A percentile compares a stretch with the other conserved stretches of the same genome.
Evolutionary conservation across 2,888 invertebrate genomes (phyloP).

Genomic region (Rhamnusium bicolor): DNA sequence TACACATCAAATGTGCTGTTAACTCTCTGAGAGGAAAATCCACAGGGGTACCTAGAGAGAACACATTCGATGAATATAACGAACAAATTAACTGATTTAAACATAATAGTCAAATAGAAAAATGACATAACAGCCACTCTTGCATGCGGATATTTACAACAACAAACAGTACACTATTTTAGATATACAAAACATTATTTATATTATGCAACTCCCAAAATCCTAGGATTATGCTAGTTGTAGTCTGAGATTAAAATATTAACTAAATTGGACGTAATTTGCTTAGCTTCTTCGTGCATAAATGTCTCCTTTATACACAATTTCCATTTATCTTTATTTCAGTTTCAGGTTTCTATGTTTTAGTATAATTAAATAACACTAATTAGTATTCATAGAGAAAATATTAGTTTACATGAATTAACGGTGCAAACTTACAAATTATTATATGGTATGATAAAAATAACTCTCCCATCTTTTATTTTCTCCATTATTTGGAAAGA

Average conservation of each 20-base stretch:
- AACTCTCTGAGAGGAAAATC: too few species aligned
- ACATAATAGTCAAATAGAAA: background rate
- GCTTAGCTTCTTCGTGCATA: slow-evolving; percentile 2
- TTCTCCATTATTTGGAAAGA: too few species aligned
- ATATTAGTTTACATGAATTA: too few species aligned
- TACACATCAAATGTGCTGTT: too few species aligned
- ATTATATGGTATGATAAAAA: too few species aligned
- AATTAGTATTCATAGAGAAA: too few species aligned
- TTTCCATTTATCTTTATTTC: background rate
- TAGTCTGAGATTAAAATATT: slow-evolving; percentile 17
- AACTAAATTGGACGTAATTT: slow-evolving; percentile 4
- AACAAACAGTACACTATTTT: background rate
- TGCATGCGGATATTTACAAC: background rate
- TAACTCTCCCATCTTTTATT: too few species aligned
- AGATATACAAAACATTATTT: background rate
- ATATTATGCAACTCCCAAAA: background rate
- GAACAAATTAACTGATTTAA: background rate
- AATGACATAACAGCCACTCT: background rate
- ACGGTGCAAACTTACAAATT: too few species aligned
- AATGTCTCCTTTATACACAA: background rate
- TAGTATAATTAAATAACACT: background rate
- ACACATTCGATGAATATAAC: too few species aligned
- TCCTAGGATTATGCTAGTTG: background rate
- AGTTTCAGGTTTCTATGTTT: background rate
- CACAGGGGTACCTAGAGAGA: too few species aligned